Evolutionary conservation across 2,113 vertebrate species (phyloP), one percentile per base, ranked within the genome.

Genomic region (Vulpes vulpes): DNA sequence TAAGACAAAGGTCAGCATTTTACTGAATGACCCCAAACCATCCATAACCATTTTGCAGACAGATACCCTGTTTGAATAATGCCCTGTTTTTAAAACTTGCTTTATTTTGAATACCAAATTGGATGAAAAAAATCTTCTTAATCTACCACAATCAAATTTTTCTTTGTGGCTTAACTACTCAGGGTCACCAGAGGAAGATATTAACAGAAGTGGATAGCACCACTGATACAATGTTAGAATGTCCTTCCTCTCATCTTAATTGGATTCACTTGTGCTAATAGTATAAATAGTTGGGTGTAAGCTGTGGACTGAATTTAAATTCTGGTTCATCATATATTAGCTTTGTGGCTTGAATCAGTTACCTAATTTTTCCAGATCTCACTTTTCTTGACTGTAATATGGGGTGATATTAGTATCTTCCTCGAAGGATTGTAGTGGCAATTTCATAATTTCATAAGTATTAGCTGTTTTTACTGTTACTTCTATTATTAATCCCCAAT

Each of bases 291-390:
- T 88, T 85, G 78, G 93, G 16, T 69, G 6, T 3, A 64, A 64
- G 90, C 23, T 79, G 23, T 84, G 23, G 9, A 71, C 62, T 49
- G 65, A 92, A 9, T 82, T 84, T 92, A 57, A 20, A 78, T 84
- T 96, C 60, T 30, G 65, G 2, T 78, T 96, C 38, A 79, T 20
- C 5, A 11, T 32, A 51, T 62, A 43, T 85, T 85, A 81, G 27
- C 20, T 79, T 11, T 89, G 35, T 92, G n/a, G 64, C 35, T 89
- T 85, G 20, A 91, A 27, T 81, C 59, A 94, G 1, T 94, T 95
- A 78, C 27, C 94, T 93, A 62, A 65, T 93, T 95, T 97, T 17
- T 90, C 35, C 22, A 94, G 59, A 53, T 73, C 27, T 95, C 49
- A 71, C 25, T 76, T 95, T 94, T 23, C 7, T 95, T 65, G 79